Conservation (phyloP, 37 sponge, comb jelly and placozoan species). For the Oscarella lobularis region DNA sequence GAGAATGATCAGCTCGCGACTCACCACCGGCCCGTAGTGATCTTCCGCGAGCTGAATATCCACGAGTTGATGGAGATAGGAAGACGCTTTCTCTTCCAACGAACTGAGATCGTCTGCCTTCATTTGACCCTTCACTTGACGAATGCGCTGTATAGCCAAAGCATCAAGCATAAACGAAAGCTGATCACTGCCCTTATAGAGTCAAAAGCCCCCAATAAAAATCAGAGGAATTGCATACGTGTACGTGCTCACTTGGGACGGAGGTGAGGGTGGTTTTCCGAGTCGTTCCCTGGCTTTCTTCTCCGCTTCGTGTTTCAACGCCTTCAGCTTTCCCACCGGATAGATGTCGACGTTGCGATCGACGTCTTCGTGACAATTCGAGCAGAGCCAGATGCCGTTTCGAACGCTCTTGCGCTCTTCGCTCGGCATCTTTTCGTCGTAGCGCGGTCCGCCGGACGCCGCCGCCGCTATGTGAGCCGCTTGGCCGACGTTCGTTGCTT, state of each 20-base stretch:
- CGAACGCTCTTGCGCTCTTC: conserved; percentile 27
- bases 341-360: conserved; percentile 31
- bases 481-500: conserved; percentile 34
- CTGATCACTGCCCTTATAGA: no score
- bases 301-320: conserved; percentile 34
- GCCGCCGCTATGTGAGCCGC: conserved; percentile 62
- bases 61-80: not conserved
- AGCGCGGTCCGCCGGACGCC: conserved; percentile 50
- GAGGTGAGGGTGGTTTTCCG: conserved; percentile 13
- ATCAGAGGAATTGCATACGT: not conserved
- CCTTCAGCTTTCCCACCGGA: conserved; percentile 5
- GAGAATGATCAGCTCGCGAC: not conserved
- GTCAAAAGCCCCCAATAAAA: not conserved
- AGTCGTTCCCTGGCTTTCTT: conserved; percentile 25
- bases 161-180: not conserved
- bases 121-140: not conserved
- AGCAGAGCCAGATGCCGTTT: conserved; percentile 60
- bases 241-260: not conserved
- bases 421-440: conserved; percentile 30
- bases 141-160: not conserved
- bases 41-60: not conserved
- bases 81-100: not conserved
- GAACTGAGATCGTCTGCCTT: not conserved
- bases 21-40: not conserved
- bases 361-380: conserved; percentile 39